These are phyloP conservation scores for Cheilosia grossa DNA, from an alignment of 2,888 invertebrate genomes.

Conservation along the genomic window DNA sequence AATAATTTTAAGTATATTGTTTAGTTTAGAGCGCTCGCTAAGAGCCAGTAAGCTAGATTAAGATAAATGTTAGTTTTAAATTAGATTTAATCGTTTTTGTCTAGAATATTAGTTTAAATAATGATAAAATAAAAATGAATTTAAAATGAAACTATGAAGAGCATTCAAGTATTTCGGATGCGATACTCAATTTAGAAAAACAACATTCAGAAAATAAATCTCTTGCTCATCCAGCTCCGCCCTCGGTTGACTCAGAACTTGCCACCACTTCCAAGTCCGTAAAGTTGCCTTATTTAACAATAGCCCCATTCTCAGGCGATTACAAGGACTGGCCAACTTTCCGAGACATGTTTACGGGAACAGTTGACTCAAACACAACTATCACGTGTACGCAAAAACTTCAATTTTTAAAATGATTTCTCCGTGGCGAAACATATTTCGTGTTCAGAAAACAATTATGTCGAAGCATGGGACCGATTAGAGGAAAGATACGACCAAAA, in stretches of 20 bases:
- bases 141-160: no score
- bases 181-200: no score
- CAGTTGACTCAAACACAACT: conserved; percentile 45
- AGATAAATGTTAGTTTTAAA: no score
- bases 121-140: no score
- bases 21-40: no score
- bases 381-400: conserved; percentile 62
- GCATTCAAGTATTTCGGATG: not conserved
- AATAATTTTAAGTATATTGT: no score
- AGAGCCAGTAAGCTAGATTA: no score
- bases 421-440: conserved; percentile 64
- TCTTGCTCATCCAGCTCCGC: not conserved
- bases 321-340: conserved; percentile 68
- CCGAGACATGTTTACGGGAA: conserved; percentile 57
- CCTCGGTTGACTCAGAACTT: not conserved
- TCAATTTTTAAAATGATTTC: conserved; percentile 56
- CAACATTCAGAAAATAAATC: no score
- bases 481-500: conserved; percentile 39
- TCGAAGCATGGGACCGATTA: conserved; percentile 57
- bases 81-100: no score
- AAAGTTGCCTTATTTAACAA: conserved; percentile 50
- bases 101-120: no score
- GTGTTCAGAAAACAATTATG: no score
- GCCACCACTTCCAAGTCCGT: not conserved
- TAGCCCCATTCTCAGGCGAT: conserved; percentile 51